Evolutionary conservation across 1,140 invertebrate genomes (phyloP), one percentile per base, ranked within the genome.

Genomic region (Tetragnatha versicolor): DNA sequence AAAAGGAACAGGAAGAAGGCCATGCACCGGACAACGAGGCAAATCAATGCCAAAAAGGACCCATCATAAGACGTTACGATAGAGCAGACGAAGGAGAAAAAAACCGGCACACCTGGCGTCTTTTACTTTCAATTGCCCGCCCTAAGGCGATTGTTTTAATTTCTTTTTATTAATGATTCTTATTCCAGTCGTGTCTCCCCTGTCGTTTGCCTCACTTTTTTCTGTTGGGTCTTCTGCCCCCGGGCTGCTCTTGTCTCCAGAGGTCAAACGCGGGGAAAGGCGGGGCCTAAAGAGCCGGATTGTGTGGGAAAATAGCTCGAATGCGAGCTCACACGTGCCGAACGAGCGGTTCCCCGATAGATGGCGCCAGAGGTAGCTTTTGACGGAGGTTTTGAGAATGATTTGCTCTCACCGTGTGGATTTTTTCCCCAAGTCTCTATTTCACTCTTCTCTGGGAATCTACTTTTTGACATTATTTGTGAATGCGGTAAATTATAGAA

Each of bases 351-450:
- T 29, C 5, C 35, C 25, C 69, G 53, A 73, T 58, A 73, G 69
- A 73, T 73, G 69, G 69, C 69, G 35, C 17, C 69, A 73, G 5
- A 22, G 51, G 69, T 60, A 60, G 69, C 39, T 73, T 73, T 60
- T 29, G 14, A 20, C 25, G 25, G 25, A 9, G 49, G 9, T 20
- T 53, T 53, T 53, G 7, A 20, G 49, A 10, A 53, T 2, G n/a
- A n/a, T n/a, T n/a, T n/a, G n/a, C n/a, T n/a, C 7, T 42, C 39
- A 17, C 17, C 39, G 7, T 42, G 39, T 42, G 7, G 17, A 7
- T 17, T 42, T 42, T 7, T 42, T 42, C 39, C 17, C 39, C 39
- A 7, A 9, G 39, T 17, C 39, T 17, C 17, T 7, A 7, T 42
- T 42, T 7, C 17, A 42, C 7, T 42, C 17, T 45, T 3, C 2